Conservation (phyloP, 2,888 invertebrate species). For the Tipula helvola region DNA sequence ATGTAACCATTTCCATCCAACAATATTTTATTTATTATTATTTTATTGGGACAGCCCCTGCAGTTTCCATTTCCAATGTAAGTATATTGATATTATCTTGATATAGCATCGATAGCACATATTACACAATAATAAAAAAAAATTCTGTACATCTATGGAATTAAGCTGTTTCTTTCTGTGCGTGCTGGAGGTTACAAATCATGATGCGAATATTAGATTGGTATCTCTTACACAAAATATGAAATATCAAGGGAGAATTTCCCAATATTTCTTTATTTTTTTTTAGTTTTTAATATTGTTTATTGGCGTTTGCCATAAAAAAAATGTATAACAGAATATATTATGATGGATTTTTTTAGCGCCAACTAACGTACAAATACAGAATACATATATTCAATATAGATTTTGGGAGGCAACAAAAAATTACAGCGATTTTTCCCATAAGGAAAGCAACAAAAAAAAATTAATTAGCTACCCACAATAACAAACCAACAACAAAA, state of each 20-base stretch:
- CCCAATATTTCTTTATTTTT: background rate
- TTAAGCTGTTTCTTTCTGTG: background rate
- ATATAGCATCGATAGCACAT: background rate
- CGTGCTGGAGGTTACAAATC: constrained; percentile 4
- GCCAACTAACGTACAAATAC: background rate
- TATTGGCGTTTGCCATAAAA: background rate
- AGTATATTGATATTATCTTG: background rate
- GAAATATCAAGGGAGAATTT: background rate
- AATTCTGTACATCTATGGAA: background rate
- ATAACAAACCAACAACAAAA: background rate
- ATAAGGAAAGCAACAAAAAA: background rate
- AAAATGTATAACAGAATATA: background rate
- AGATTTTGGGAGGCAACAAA: background rate
- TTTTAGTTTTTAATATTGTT: background rate
- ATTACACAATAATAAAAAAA: background rate
- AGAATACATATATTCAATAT: background rate
- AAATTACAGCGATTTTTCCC: background rate
- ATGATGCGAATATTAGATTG: background rate
- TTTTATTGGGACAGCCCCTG: background rate
- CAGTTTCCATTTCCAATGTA: background rate
- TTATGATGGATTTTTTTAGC: too few species aligned
- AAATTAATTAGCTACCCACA: background rate
- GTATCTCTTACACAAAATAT: background rate
- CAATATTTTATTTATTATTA: background rate
- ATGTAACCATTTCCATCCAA: background rate